phyloP scores from a whole-genome alignment of 2,113 vertebrate species.

The Pseudopodoces humilis region DNA sequence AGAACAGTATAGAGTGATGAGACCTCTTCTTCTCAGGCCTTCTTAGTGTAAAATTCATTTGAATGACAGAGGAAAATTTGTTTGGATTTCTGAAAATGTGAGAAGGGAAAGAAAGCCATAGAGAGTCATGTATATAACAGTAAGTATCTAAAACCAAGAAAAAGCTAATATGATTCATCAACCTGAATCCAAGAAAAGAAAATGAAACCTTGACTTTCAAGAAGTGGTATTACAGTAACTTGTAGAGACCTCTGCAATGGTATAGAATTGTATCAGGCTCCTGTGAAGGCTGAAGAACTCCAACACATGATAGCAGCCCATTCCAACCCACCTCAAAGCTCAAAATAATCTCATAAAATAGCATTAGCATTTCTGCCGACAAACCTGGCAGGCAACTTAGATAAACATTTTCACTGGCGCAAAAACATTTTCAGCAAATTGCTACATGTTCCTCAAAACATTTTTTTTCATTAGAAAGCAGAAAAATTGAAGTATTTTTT shows the following conservation, averaged over 20 bases:
- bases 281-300: not conserved
- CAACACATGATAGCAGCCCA: not conserved
- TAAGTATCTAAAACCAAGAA: not conserved
- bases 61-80: not conserved
- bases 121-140: not conserved
- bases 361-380: not conserved
- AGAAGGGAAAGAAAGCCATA: not conserved
- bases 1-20: not conserved
- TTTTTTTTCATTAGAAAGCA: not conserved
- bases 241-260: not conserved
- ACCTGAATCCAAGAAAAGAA: not conserved
- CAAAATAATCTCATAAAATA: not conserved
- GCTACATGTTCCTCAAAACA: not conserved
- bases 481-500: not conserved
- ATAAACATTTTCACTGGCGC: not conserved
- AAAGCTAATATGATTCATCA: not conserved
- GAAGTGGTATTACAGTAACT: not conserved
- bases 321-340: not conserved
- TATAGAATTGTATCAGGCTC: not conserved
- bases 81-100: not conserved
- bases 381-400: not conserved
- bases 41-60: not conserved
- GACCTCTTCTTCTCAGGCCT: not conserved
- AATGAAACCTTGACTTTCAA: not conserved
- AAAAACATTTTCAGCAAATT: conserved; percentile 22